Evolutionary conservation across 2,888 invertebrate genomes (phyloP), one percentile per base, ranked within the genome.

Genomic region (Spodoptera picta): DNA sequence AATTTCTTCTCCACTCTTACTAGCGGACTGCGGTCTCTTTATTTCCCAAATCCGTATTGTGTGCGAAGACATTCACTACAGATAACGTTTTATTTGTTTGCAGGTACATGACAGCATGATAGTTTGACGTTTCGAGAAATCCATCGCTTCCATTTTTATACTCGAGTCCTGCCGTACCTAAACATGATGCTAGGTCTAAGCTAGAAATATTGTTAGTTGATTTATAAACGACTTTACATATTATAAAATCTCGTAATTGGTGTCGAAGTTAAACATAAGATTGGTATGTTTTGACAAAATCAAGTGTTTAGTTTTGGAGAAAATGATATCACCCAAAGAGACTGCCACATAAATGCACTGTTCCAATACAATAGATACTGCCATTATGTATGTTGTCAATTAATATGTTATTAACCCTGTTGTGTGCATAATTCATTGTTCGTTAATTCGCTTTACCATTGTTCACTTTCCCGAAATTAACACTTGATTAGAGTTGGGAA

Each of bases 51-150:
- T 36, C 7, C 7, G 4, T 36, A 36, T 36, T 36, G 9, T 36
- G 7, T 7, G 4, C 1, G 9, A 36, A 19, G 36, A 36, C 36
- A 36, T 36, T 27, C 4, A 27, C 27, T 36, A 36, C 36, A 36
- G 36, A 36, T 52, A 64, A 50, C 6, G 36, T 56, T 71, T 65
- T 72, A 51, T 68, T 66, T 77, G 53, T 52, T 82, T 81, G 24
- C 82, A 82, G 82, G 82, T 82, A 81, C 79, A 80, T 82, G 82
- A 59, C 75, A 53, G 65, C 73, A 59, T 79, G 50, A 63, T 59
- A 61, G 59, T 52, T 72, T 69, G 69, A 65, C 63, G 56, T 66
- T 56, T 60, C 54, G 69, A 61, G 60, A 54, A 59, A 67, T 63
- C 69, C 69, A 59, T 65, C 72, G 59, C 73, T 61, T 67, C 66